Base-by-base conservation (phyloP, 1,140 invertebrate species). In the Oncopodura yosiiana region DNA sequence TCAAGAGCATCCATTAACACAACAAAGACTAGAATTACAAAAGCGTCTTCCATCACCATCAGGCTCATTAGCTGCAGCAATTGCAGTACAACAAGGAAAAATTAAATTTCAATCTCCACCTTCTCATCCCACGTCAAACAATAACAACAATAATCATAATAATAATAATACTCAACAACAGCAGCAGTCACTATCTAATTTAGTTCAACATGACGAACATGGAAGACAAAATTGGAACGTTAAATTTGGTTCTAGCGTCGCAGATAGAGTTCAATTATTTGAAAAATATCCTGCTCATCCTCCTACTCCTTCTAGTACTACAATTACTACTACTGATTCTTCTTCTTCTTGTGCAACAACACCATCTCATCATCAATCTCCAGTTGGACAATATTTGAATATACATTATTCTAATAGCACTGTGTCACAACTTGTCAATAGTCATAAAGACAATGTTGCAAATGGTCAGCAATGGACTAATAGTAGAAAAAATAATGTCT, bases 11-110 rank as follows among this genome's bases (percentile, higher is more conserved):
- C 71, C 73, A 4, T 62, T 73, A 52, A 71, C 72, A 0, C 70
- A 74, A 30, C 72, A 75, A 53, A 69, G 77, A 32, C 68, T 80
- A 27, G 75, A 79, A 46, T 76, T 76, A n/a, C 34, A 72, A 62
- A 74, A 74, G 64, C 72, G 59, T 16, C 46, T 64, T 11, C 59
- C 62, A 21, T 58, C 59, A 14, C 62, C 62, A 6, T 61, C 58
- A 11, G 51, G 58, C 19, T 53, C 46, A 24, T 44, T 64, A 16
- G 62, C 62, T 16, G 58, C 62, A 11, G 62, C 58, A 9, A 61
- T 64, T 36, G 62, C 62, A 2, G 21, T 61, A 4, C 58, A 64
- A 30, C 58, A 64, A 41, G 62, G 62, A 18, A 64, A 61, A 51
- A 56, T 21, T 11, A 58, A 57, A 43, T 64, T 64, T 51, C 62